Base-by-base conservation (phyloP, 2,888 invertebrate genomes). In the Auanema sp. region DNA sequence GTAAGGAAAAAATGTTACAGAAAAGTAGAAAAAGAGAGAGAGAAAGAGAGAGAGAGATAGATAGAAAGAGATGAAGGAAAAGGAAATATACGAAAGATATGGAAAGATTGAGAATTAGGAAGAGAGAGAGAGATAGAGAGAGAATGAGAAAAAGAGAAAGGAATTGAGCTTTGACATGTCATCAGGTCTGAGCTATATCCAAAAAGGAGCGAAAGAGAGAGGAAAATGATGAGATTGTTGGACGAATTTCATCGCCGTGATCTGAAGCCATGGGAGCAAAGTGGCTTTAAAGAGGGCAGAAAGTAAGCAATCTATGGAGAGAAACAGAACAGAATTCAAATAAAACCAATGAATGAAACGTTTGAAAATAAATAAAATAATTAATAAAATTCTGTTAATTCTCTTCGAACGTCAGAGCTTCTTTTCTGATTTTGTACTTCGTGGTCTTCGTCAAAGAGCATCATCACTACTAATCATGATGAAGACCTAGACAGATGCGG, bases 71-170 rank as follows among this genome's bases (percentile, higher is more conserved):
- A 53, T 14, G 33, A 24, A 53, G 24, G 33, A 47, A 10, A 47
- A 21, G 24, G 24, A 50, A 52, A 16, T 47, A 53, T 49, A 51
- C 33, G 57, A 65, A 49, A 56, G 60, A 57, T 42, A 55, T 58
- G 53, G 44, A 56, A 14, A 42, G 25, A 53, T n/a, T 53, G 51
- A 52, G 44, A 63, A 33, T n/a, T 33, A 33, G 3, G 8, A 33
- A 50, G 57, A 12, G 57, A 53, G 57, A 51, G 57, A 65, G 53
- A 56, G 60, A 57, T 25, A 55, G 64, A 58, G 53, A 56, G 40
- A 42, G 24, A 58, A 21, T 52, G 50, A 51, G 42, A 62, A 33
- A 62, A 14, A 50, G 33, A 23, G 3, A n/a, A 18, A 51, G 43
- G 33, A 47, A 44, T 53, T 51, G 44, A 33, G 33, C 33, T 33